Percentiles rank a stretch among this genome's conserved stretches.
Conservation (phyloP, 2,797 vertebrate genomes). For the Brotula barbata region DNA sequence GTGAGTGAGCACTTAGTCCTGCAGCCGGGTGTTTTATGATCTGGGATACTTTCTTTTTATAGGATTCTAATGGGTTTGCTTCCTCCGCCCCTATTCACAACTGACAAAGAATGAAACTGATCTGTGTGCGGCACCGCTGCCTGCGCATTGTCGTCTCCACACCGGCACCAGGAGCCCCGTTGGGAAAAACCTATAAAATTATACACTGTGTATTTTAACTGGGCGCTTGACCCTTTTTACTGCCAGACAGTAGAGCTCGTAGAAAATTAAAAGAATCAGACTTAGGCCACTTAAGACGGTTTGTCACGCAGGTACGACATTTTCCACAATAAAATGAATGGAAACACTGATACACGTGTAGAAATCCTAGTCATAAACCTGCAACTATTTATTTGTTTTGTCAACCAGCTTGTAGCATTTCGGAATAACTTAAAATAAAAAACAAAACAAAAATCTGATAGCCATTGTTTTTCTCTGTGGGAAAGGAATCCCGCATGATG, state of each 20-base stretch:
- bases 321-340: conserved; percentile 20
- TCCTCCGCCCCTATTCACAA: conserved; percentile 80
- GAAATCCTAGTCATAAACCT: neutral
- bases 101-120: conserved; percentile 80
- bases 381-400: neutral
- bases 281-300: conserved; percentile 7
- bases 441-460: conserved; percentile 56
- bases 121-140: conserved; percentile 66
- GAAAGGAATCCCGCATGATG: conserved; percentile 61
- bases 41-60: conserved; percentile 82
- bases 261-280: conserved; percentile 42
- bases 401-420: conserved; percentile 30
- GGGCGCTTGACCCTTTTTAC: conserved; percentile 67
- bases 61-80: conserved; percentile 77
- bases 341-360: conserved; percentile 6
- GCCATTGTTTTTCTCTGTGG: conserved; percentile 59
- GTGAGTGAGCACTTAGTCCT: conserved; percentile 61
- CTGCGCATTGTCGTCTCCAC: conserved; percentile 68
- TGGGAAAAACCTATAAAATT: conserved; percentile 72
- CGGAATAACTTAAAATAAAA: conserved; percentile 46
- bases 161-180: conserved; percentile 71
- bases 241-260: conserved; percentile 25
- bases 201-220: conserved; percentile 74
- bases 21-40: conserved; percentile 77
- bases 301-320: conserved; percentile 41